Evolutionary conservation across 2,113 vertebrate genomes (phyloP).

Genomic region (Turdus rufiventris): DNA sequence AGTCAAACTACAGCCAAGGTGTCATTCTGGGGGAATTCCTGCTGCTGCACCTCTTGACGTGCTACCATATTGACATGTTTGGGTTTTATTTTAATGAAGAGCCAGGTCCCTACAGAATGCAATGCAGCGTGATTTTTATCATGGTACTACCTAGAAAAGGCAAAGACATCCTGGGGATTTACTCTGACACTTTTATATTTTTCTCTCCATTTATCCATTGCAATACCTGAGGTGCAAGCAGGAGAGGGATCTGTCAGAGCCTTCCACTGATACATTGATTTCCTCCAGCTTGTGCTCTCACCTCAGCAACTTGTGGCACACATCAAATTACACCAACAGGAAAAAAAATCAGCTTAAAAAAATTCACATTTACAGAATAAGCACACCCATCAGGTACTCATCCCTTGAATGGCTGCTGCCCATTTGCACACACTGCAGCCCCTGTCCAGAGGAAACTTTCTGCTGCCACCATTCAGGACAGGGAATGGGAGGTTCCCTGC

Average conservation of each 20-base stretch:
- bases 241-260: not conserved
- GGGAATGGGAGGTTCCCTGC: not conserved
- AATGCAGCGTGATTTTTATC: not conserved
- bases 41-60: not conserved
- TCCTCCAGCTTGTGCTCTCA: not conserved
- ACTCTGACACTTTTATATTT: not conserved
- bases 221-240: not conserved
- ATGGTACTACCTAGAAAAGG: not conserved
- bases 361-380: not conserved
- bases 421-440: not conserved
- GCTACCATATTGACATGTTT: not conserved
- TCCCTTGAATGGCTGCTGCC: not conserved
- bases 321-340: not conserved
- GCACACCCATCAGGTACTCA: not conserved
- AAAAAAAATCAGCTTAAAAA: not conserved
- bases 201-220: not conserved
- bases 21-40: not conserved
- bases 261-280: not conserved
- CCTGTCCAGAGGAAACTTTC: not conserved
- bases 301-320: not conserved
- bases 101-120: not conserved
- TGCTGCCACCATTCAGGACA: not conserved
- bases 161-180: not conserved
- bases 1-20: not conserved
- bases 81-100: not conserved